Evolutionary conservation across 2,888 invertebrate species (phyloP).

Genomic region (Phymatocera aterrima): DNA sequence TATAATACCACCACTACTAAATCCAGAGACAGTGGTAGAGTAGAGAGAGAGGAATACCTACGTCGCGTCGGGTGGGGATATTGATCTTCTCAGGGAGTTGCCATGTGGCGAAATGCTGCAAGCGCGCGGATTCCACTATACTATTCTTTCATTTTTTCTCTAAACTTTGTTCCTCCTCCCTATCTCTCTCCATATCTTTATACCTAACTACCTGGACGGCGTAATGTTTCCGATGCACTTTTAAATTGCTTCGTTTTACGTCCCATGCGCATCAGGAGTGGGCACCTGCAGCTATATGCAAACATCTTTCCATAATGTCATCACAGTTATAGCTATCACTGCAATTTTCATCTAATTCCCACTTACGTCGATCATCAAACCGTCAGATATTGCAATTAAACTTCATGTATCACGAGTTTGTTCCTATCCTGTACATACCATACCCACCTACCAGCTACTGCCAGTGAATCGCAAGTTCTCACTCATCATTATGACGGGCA

Average conservation of each 20-base stretch:
- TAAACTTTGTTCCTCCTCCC: not conserved
- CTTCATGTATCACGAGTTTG: constrained; percentile 10
- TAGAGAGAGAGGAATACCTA: constrained; percentile 62
- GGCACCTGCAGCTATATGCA: too few species aligned
- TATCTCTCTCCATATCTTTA: too few species aligned
- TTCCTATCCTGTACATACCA: not conserved
- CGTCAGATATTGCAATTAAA: constrained; percentile 9
- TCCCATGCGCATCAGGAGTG: too few species aligned
- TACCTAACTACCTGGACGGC: too few species aligned
- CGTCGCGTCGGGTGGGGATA: constrained; percentile 68
- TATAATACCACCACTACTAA: constrained; percentile 17
- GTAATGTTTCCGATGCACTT: too few species aligned
- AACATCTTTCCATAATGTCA: too few species aligned
- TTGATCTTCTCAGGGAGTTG: constrained; percentile 68
- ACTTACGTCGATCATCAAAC: constrained; percentile 15
- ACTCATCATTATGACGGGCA: too few species aligned
- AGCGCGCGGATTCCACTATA: constrained; percentile 33
- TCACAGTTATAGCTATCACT: too few species aligned
- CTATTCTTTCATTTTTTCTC: constrained; percentile 10
- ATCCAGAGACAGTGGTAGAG: constrained; percentile 45
- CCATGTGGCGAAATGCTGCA: constrained; percentile 56
- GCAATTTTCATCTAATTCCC: not conserved
- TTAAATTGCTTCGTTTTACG: too few species aligned
- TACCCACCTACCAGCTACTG: not conserved
- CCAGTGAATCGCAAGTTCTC: too few species aligned